Evolutionary conservation across 2,888 invertebrate genomes (phyloP), one percentile per base, ranked within the genome.

Genomic region (Dyspetes luteomarginatus): DNA sequence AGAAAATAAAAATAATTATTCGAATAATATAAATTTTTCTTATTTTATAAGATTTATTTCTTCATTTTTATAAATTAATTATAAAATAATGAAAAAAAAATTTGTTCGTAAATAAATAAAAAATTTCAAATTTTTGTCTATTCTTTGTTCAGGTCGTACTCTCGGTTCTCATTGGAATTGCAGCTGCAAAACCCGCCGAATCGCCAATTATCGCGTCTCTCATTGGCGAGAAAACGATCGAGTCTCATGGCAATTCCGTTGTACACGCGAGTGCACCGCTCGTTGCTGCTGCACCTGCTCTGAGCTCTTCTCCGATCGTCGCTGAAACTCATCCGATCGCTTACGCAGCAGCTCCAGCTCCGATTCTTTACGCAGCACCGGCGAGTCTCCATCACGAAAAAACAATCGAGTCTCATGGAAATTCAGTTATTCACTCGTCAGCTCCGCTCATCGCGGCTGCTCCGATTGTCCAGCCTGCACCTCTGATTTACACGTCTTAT

Each of bases 381-480:
- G 77, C 81, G 19, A 17, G 69, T 24, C 15, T 78, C 0, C 4
- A 74, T 36, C 67, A 67, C 4, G 76, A 89, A 65, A 87, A 87
- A 76, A 89, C 88, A 15, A 82, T 90, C 78, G 89, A 90, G 67
- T 86, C 88, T 2, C 90, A 90, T 73, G 88, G 89, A 45, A 89
- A 87, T 78, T 84, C 92, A n/a, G 92, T 93, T 3, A 90, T 93
- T 80, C 91, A 92, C 28, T 90, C 92, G 0, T 91, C 93, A 52
- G 86, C 92, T 4, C 91, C 81, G 84, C 90, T 93, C 74, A 93
- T 93, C 82, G 93, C 93, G 77, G 93, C 93, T 78, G 93, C 85
- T 41, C 74, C 85, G 30, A 22, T 82, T 4, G 67, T 68, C 67
- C 84, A 85, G 22, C 80, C 85, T 43, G 81, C 83, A 30, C 81